Base-by-base conservation (phyloP, 1,140 invertebrate species). In the Amyelois transitella region DNA sequence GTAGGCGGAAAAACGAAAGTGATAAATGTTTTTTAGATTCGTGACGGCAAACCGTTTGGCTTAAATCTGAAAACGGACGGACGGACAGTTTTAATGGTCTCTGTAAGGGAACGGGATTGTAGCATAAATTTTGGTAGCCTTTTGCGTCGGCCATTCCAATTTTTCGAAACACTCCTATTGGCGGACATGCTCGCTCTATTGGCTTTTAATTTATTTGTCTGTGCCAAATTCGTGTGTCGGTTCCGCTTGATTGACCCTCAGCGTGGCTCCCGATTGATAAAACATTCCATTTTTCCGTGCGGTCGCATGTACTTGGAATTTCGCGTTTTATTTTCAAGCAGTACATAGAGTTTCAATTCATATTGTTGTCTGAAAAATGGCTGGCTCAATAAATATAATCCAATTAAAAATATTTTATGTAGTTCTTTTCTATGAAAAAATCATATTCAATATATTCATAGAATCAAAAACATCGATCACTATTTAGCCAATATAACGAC, bases 11-110 rank as follows among this genome's bases (percentile, higher is more conserved):
- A 78, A 81, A 80, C 72, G 78, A 76, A 66, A 77, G 69, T 84
- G 77, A 76, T 77, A 76, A 81, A 79, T 79, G 77, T 74, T 79
- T 81, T 84, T 79, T 79, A 72, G 70, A 77, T 72, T 78, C 69
- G 74, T 73, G 75, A 76, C 69, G 59, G 62, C 66, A 55, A 61
- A 70, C 56, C 72, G 73, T 80, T 80, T 69, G 69, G 71, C 69
- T 84, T 82, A 82, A 81, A 79, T 77, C 75, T 73, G 64, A 60
- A 64, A 79, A 77, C 70, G 77, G 72, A 75, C 69, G 72, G 69
- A 76, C 72, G 72, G 67, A 76, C 78, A 75, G 62, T 75, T 81
- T 80, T 80, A 85, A 80, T 82, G 76, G 77, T 53, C 73, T 69
- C 57, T 62, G 75, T 69, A 76, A 81, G 77, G 75, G 73, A 75